Evolutionary conservation across 1,140 invertebrate species (phyloP).

Genomic region (Papilio machaon): DNA sequence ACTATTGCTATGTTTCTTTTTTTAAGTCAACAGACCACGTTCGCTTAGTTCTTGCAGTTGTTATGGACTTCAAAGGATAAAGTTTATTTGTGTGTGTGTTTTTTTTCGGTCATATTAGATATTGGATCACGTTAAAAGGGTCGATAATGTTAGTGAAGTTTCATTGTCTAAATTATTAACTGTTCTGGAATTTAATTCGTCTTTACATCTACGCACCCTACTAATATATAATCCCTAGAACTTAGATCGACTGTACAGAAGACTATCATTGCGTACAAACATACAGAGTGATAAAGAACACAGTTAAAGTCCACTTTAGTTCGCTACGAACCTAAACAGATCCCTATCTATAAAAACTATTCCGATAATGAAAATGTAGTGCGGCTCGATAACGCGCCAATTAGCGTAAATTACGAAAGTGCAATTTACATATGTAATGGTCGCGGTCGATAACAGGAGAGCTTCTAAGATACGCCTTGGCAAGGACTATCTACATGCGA

Average conservation of each 20-base stretch:
- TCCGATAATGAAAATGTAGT: constrained; percentile 31
- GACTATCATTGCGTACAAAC: neutral
- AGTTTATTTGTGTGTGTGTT: neutral
- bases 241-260: neutral
- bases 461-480: constrained; percentile 29
- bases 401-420: constrained; percentile 32
- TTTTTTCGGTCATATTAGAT: neutral
- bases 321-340: constrained; percentile 1
- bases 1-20: constrained; percentile 25
- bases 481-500: constrained; percentile 19
- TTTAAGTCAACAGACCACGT: constrained; percentile 13
- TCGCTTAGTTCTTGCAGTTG: constrained; percentile 2
- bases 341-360: constrained; percentile 29
- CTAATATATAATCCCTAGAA: neutral
- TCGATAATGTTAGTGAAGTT: neutral
- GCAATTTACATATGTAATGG: constrained; percentile 37
- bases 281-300: neutral
- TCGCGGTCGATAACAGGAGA: constrained; percentile 25
- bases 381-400: constrained; percentile 27
- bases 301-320: constrained; percentile 14
- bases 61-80: constrained; percentile 15
- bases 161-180: neutral
- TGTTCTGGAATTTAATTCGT: neutral
- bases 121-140: neutral
- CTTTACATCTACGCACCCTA: neutral